Evolutionary conservation across 2,888 invertebrate species (phyloP).

Genomic region (Drosophila subsilvestris): DNA sequence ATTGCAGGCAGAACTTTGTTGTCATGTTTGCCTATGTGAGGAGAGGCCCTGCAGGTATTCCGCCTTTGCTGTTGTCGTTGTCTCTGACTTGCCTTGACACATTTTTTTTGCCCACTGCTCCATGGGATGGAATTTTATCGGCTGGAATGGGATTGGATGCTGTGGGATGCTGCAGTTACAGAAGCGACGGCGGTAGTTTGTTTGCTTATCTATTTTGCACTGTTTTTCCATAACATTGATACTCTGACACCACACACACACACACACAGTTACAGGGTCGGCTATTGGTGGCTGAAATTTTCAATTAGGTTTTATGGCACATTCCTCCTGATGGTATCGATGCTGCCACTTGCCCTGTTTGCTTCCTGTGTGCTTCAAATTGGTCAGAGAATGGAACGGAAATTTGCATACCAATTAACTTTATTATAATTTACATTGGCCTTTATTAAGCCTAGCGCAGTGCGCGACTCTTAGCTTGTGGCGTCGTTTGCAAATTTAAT

Average conservation of each 20-base stretch:
- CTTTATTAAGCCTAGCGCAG: conserved; percentile 30
- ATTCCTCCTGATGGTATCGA: conserved; percentile 46
- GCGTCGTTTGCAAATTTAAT: conserved; percentile 11
- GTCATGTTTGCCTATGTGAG: conserved; percentile 49
- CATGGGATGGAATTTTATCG: conserved; percentile 1
- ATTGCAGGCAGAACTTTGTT: conserved; percentile 21
- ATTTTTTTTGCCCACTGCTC: conserved; percentile 45
- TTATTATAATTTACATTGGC: conserved; percentile 61
- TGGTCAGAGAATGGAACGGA: conserved; percentile 38
- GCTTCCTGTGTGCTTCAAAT: conserved; percentile 29
- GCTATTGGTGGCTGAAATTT: conserved; percentile 48
- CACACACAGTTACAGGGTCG: conserved; percentile 29
- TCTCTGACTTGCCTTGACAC: conserved; percentile 64
- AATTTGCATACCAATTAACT: conserved; percentile 74
- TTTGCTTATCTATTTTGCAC: conserved; percentile 21
- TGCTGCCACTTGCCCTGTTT: conserved; percentile 1
- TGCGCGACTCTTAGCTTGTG: conserved; percentile 13
- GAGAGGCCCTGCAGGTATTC: conserved; percentile 38
- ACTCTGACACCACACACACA: conserved; percentile 24
- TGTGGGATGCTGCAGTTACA: conserved; percentile 12
- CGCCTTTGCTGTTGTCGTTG: conserved; percentile 20
- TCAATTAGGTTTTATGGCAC: conserved; percentile 70
- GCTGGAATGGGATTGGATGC: background rate
- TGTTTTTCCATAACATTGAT: background rate
- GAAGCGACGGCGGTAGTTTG: conserved; percentile 26